phyloP scores from a whole-genome alignment of 1,140 invertebrate species.

The Eriosoma lanigerum region DNA sequence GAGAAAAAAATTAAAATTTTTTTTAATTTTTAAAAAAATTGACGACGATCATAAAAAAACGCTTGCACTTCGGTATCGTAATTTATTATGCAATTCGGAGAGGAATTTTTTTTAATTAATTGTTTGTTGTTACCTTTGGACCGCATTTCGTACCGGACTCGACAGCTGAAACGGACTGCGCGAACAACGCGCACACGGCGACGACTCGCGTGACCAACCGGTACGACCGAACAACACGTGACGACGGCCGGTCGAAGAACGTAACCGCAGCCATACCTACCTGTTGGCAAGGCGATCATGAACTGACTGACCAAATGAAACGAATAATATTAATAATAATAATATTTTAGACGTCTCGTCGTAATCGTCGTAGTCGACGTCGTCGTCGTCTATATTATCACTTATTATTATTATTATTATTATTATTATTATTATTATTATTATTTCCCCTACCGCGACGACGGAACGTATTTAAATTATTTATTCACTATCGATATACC shows the following conservation, averaged over 20 bases:
- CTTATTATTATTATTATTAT: not conserved
- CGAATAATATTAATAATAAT: not conserved
- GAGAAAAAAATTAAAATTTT: too few species aligned
- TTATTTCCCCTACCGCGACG: not conserved
- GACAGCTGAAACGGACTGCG: not conserved
- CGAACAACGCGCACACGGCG: not conserved
- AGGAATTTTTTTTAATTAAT: not conserved
- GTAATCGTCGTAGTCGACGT: not conserved
- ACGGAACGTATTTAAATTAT: not conserved
- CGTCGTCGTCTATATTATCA: not conserved
- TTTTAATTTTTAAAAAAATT: too few species aligned
- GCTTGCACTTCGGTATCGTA: not conserved
- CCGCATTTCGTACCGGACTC: not conserved
- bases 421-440: too few species aligned
- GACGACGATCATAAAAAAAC: too few species aligned
- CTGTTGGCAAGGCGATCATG: conserved; percentile 20
- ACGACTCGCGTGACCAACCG: not conserved
- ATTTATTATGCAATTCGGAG: not conserved
- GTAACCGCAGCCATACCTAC: conserved; percentile 7
- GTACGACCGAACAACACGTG: conserved; percentile 23
- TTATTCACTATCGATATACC: too few species aligned
- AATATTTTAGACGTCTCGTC: not conserved
- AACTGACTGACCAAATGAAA: conserved; percentile 10
- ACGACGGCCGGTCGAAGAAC: conserved; percentile 23
- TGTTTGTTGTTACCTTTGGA: conserved; percentile 10